A percentile compares a stretch with the other conserved stretches of the same genome.
Evolutionary conservation across 2,797 vertebrate species (phyloP).

Genomic region (Scolopax rusticola): DNA sequence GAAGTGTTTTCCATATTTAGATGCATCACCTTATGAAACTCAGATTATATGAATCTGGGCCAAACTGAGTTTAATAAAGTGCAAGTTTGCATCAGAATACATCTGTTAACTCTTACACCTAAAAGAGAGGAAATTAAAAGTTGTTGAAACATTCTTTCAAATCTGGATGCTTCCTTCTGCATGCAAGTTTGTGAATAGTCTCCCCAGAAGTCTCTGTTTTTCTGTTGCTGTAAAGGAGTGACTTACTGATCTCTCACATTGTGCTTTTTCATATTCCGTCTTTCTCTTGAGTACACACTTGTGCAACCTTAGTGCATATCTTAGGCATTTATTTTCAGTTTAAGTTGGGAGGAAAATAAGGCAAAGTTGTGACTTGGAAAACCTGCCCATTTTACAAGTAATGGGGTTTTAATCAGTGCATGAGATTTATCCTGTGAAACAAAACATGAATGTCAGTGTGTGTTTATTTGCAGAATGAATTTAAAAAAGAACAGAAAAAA

Average conservation of each 20-base stretch:
- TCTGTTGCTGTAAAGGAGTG: not conserved
- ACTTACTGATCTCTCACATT: not conserved
- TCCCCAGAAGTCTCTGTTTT: fast-evolving
- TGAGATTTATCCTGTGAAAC: not conserved
- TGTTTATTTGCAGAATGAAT: not conserved
- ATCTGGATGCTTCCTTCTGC: not conserved
- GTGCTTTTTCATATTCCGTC: fast-evolving
- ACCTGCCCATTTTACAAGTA: not conserved
- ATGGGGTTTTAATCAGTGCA: not conserved
- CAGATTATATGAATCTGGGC: not conserved
- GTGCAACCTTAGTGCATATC: not conserved
- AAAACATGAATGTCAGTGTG: not conserved
- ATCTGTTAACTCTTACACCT: slow-evolving; percentile 5
- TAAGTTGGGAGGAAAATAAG: not conserved
- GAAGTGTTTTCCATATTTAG: not conserved
- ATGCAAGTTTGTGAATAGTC: not conserved
- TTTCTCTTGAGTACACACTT: not conserved
- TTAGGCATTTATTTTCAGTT: not conserved
- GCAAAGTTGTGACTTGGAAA: not conserved
- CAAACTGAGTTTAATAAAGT: not conserved
- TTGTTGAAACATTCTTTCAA: not conserved
- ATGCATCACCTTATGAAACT: not conserved
- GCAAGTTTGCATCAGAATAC: not conserved
- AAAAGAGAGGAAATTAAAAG: slow-evolving; percentile 36
- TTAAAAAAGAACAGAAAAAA: not conserved